phyloP scores from a whole-genome alignment of 2,888 invertebrate species.

The Napeogenes sylphis region DNA sequence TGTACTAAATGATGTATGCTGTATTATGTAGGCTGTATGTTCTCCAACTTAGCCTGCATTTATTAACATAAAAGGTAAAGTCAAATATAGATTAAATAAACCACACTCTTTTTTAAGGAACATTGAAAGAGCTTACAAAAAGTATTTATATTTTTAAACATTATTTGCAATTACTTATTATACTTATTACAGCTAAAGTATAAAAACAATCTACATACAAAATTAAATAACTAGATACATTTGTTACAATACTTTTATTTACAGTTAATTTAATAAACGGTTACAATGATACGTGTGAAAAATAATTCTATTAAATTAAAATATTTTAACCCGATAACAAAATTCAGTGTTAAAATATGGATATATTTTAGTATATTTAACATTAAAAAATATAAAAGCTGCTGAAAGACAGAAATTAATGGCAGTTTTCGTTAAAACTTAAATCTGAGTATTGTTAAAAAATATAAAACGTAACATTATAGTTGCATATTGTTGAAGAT shows the following conservation, averaged over 20 bases:
- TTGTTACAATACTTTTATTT: constrained; percentile 4
- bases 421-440: constrained; percentile 9
- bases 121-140: not conserved
- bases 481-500: not conserved
- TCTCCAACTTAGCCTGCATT: not conserved
- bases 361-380: too few relatives aligned
- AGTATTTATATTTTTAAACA: constrained; percentile 1
- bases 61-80: too few relatives aligned
- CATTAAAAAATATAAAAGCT: constrained; percentile 5
- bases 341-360: too few relatives aligned
- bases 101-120: not conserved
- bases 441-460: constrained; percentile 7
- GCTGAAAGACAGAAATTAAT: constrained; percentile 7
- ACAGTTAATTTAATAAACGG: constrained; percentile 2
- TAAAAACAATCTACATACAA: constrained; percentile 7
- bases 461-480: constrained; percentile 7
- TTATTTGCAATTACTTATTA: not conserved
- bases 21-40: not conserved
- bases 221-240: constrained; percentile 7
- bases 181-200: not conserved
- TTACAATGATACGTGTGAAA: not conserved
- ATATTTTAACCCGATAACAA: too few relatives aligned
- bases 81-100: not conserved
- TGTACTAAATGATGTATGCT: not conserved
- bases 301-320: too few relatives aligned